phyloP scores from a whole-genome alignment of 64 coral and sea anemone species.

The Montipora cactus region DNA sequence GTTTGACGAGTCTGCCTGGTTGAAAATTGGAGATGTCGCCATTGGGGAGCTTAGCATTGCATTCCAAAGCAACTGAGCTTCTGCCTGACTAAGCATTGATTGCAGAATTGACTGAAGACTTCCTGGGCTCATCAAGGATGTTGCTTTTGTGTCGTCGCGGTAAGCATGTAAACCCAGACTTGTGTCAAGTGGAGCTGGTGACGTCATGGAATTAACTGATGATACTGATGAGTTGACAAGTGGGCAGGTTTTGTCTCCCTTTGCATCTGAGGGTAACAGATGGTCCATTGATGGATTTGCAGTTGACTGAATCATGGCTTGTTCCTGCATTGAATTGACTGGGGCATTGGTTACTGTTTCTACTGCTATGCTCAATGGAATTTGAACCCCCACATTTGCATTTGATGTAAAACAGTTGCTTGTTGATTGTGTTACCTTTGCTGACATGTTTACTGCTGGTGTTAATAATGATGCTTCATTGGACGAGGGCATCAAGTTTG shows the following conservation, averaged over 20 bases:
- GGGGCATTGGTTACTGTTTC: neutral
- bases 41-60: slow-evolving; percentile 30
- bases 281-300: neutral
- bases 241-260: neutral
- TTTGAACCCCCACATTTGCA: neutral
- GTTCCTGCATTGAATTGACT: neutral
- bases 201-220: neutral
- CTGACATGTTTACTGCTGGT: neutral
- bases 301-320: neutral
- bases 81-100: slow-evolving; percentile 15
- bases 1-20: slow-evolving; percentile 40
- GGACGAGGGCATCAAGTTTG: neutral
- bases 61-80: slow-evolving; percentile 33
- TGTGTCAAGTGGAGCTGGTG: slow-evolving; percentile 31
- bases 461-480: neutral
- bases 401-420: neutral
- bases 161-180: neutral
- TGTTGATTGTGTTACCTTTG: neutral
- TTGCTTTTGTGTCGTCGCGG: neutral
- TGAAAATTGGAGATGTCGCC: slow-evolving; percentile 24
- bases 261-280: neutral
- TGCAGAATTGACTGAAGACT: slow-evolving; percentile 39
- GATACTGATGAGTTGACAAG: neutral
- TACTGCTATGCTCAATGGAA: neutral
- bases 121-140: slow-evolving; percentile 8